Base-by-base conservation (phyloP, 2,113 vertebrate genomes). In the Chinchilla lanigera region DNA sequence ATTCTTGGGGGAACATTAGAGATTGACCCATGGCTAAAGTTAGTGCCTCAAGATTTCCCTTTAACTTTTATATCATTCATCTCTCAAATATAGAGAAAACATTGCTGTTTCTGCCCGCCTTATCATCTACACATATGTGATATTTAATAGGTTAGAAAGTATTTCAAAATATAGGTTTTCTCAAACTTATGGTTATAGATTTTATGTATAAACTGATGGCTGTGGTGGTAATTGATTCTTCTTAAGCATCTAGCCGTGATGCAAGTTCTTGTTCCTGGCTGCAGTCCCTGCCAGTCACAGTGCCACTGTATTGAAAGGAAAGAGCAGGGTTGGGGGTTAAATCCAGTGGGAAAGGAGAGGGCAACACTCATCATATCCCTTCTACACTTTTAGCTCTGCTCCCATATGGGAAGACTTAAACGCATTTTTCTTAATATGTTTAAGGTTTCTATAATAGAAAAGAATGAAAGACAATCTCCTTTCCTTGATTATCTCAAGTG, bases 151-250 rank as follows among this genome's bases (percentile, higher is more conserved):
- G 20, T 28, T 41, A 94, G 20, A 61, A 89, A 89, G 77, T 24
- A 82, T 73, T 90, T 92, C 35, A 86, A 93, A 88, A 90, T 73
- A 54, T n/a, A 81, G 69, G 52, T 75, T 44, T 44, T 75, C n/a
- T 75, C 41, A 44, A 26, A 14, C 38, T 38, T 28, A 28, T 44
- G 24, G 44, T 44, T 73, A 63, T 5, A 91, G 13, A 5, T 54
- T 77, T 71, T 89, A 41, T 86, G 52, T 97, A 41, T 44, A 56
- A 77, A 73, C 28, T 65, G 26, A 90, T 77, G 78, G 2, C 20
- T 63, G 83, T 80, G 30, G 3, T 52, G 9, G 24, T 20, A 61
- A 77, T 30, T 58, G 22, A 75, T 38, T 90, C 35, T 52, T 75
- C 41, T 90, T 80, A 54, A 80, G 83, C 47, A 41, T 58, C 47